Conservation (phyloP, 2,888 invertebrate species). For the Drosophila peninsularis region DNA sequence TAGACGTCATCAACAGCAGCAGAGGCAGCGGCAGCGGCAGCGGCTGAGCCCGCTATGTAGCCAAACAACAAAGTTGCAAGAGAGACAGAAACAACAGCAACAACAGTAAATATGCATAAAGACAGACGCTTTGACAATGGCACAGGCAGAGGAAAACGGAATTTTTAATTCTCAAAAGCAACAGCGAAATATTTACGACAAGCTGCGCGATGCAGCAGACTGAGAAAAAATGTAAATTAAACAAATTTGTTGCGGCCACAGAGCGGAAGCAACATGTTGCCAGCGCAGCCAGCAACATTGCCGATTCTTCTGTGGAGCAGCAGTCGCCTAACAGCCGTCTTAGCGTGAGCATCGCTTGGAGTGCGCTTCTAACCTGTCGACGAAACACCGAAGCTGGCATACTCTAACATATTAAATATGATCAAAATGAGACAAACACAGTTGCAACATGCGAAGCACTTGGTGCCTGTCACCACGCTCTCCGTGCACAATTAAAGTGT, state of each 20-base stretch:
- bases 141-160: slow-evolving; percentile 18
- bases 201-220: slow-evolving; percentile 27
- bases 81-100: slow-evolving; percentile 19
- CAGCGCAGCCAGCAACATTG: slow-evolving; percentile 44
- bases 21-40: slow-evolving; percentile 22
- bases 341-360: slow-evolving; percentile 39
- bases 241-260: slow-evolving; percentile 31
- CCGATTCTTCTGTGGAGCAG: slow-evolving; percentile 35
- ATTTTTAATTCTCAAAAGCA: slow-evolving; percentile 58
- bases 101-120: slow-evolving; percentile 33
- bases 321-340: slow-evolving; percentile 40
- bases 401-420: slow-evolving; percentile 16
- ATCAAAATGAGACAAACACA: too few relatives aligned
- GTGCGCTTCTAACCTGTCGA: slow-evolving; percentile 58
- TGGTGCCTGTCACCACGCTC: neutral
- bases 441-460: neutral
- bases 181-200: slow-evolving; percentile 45
- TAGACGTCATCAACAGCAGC: slow-evolving; percentile 74
- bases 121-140: slow-evolving; percentile 31
- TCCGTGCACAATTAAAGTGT: neutral
- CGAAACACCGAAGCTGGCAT: slow-evolving; percentile 1
- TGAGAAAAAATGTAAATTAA: slow-evolving; percentile 26
- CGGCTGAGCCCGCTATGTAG: slow-evolving; percentile 18
- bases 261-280: slow-evolving; percentile 72
- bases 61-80: slow-evolving; percentile 39